Evolutionary conservation across 1,140 invertebrate species (phyloP), one percentile per base, ranked within the genome.

Genomic region (Drosophila nigromelanica): DNA sequence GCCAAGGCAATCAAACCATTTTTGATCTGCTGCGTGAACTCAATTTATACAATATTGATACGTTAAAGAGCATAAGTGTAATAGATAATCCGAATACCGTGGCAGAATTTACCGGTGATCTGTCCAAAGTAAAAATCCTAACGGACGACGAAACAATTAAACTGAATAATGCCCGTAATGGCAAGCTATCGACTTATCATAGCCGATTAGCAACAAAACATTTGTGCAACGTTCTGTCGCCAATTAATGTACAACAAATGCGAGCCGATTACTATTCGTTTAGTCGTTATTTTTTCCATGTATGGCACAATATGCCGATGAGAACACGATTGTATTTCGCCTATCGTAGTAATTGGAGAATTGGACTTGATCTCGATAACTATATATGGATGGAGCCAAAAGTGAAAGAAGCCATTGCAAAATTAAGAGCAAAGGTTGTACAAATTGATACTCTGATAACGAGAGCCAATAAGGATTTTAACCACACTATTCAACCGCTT

Each of bases 321-420:
- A 12, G 1, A 3, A 0, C 0, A 1, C 11, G 37, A 39, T 12
- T n/a, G 5, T 4, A 5, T 4, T 4, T 5, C 37, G 4, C 12
- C n/a, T 39, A 39, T 39, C 12, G 4, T 12, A 39, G 11, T 12
- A 0, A 4, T 39, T 39, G 37, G 37, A 12, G 4, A 39, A 0
- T 39, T 1, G 11, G 11, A 12, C 37, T 39, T 4, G 37, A 39
- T 12, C 4, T 39, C 0, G 37, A 39, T 12, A 39, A 39, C 12
- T 5, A 12, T 39, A 4, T 3, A n/a, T 2, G 1, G 37, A n/a
- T 39, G 11, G 37, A 39, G 12, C 37, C 37, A 4, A n/a, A 39
- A 5, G 11, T 39, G 11, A 4, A 4, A n/a, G 11, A n/a, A n/a
- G 3, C 1, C 11, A 4, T 39, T 5, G 11, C 11, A 0, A 39